phyloP scores from a whole-genome alignment of 2,113 vertebrate species.

The Anhinga anhinga region DNA sequence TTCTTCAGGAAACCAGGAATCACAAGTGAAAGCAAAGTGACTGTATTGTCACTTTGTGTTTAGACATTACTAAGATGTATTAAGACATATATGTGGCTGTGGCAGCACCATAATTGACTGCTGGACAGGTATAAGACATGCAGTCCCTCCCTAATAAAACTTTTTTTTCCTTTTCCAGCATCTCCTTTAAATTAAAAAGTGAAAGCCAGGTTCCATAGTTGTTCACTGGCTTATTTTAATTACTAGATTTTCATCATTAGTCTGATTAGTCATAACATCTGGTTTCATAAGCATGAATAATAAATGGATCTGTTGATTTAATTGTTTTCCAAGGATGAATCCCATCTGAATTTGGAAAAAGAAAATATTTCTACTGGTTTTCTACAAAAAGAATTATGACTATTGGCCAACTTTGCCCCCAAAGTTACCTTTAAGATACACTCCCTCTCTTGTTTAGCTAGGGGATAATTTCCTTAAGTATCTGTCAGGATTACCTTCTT shows the following conservation, averaged over 20 bases:
- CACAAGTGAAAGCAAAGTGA: neutral
- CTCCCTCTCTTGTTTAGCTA: neutral
- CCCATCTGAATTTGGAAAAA: neutral
- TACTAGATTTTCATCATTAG: neutral
- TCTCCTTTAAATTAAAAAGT: neutral
- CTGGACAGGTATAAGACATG: neutral
- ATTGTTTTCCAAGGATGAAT: neutral
- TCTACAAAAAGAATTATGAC: neutral
- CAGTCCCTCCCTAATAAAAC: neutral
- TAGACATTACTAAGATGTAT: neutral
- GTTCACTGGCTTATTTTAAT: neutral
- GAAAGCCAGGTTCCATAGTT: neutral
- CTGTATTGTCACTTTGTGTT: neutral
- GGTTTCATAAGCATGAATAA: constrained; percentile 29
- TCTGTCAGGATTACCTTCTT: constrained; percentile 2
- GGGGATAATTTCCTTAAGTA: neutral
- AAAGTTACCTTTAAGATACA: neutral
- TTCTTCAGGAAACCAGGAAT: neutral
- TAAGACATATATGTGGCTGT: neutral
- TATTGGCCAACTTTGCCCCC: neutral
- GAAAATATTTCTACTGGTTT: constrained; percentile 1
- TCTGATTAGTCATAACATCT: neutral
- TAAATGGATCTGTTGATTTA: neutral
- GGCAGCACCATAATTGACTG: neutral
- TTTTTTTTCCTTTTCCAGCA: neutral